These are phyloP conservation scores for Sminthurinus aureus DNA, from an alignment of 2,888 invertebrate genomes.

Conservation along the genomic window DNA sequence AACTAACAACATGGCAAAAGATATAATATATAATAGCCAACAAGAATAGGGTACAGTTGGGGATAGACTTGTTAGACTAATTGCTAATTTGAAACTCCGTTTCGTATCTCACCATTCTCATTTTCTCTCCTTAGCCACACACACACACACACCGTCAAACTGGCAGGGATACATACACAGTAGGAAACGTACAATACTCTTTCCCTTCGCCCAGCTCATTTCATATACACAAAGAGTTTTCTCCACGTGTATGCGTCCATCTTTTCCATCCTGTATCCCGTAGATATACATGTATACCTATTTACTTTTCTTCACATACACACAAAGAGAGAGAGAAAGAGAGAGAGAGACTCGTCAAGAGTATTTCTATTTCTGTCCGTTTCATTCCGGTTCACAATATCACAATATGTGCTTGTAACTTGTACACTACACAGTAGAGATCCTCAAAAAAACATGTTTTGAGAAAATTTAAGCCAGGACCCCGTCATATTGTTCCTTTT, in stretches of 20 bases:
- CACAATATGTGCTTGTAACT: no score
- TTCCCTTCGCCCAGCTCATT: not conserved
- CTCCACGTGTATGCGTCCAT: not conserved
- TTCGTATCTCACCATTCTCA: conserved; percentile 24
- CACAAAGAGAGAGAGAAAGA: no score
- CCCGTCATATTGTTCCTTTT: no score
- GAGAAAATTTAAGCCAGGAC: no score
- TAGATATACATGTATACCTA: not conserved
- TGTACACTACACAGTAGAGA: no score
- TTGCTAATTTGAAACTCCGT: conserved; percentile 39
- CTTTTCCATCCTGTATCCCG: not conserved
- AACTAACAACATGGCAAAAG: not conserved
- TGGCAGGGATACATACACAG: not conserved
- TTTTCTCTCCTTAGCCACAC: not conserved
- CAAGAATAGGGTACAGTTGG: conserved; percentile 10
- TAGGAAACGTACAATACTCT: not conserved
- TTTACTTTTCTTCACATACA: not conserved
- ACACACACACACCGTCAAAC: not conserved
- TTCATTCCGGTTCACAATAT: not conserved
- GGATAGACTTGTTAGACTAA: conserved; percentile 36
- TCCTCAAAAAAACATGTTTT: no score
- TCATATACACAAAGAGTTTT: not conserved
- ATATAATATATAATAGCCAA: conserved; percentile 1
- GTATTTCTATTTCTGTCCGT: not conserved
- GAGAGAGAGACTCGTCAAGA: not conserved